phyloP scores from a whole-genome alignment of 2,797 vertebrate species.

The Peromyscus eremicus region DNA sequence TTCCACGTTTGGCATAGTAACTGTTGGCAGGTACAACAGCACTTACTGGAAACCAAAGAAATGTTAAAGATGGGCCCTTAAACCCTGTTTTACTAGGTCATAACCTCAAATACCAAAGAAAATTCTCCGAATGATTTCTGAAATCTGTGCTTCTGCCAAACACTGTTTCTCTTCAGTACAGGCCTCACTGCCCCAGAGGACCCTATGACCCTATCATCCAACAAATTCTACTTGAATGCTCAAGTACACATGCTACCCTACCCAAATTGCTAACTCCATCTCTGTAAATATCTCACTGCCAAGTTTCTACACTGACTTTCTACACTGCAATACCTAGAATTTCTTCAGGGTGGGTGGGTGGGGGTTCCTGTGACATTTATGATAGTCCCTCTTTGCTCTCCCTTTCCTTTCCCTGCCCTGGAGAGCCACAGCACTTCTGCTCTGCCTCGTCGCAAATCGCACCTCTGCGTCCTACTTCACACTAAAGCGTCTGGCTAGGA shows the following conservation, averaged over 20 bases:
- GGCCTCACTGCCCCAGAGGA: neutral
- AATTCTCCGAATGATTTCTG: conserved; percentile 50
- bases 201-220: conserved; percentile 40
- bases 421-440: neutral
- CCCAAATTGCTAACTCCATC: conserved; percentile 27
- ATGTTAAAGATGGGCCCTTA: conserved; percentile 46
- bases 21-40: conserved; percentile 51
- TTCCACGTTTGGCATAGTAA: conserved; percentile 24
- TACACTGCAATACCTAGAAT: neutral
- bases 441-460: conserved; percentile 12
- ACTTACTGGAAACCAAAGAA: conserved; percentile 53
- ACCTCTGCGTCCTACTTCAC: neutral
- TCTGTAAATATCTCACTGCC: neutral
- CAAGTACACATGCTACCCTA: conserved; percentile 1
- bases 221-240: conserved; percentile 38
- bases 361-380: neutral
- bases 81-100: conserved; percentile 52
- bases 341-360: neutral
- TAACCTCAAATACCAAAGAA: conserved; percentile 49
- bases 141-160: conserved; percentile 50
- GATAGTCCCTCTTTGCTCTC: neutral
- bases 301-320: conserved; percentile 26
- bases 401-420: conserved; percentile 17
- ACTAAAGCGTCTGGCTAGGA: neutral
- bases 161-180: conserved; percentile 5